A percentile compares a stretch with the other conserved stretches of the same genome.
Conservation (phyloP, 2,888 invertebrate genomes). For the Melolontha melolontha region DNA sequence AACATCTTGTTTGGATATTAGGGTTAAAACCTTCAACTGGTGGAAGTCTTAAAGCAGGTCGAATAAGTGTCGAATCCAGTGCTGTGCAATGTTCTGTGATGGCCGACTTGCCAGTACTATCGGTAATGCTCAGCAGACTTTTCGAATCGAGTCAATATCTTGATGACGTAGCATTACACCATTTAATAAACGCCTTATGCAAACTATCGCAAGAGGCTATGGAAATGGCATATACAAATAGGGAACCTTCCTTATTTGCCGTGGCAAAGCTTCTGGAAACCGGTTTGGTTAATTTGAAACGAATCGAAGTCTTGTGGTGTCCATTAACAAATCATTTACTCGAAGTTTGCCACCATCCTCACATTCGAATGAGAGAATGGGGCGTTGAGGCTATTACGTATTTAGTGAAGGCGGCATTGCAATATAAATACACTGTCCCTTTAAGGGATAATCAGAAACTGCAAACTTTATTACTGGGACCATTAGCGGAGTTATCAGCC, state of each 20-base stretch:
- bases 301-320: conserved; percentile 95
- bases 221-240: conserved; percentile 95
- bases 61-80: conserved; percentile 82
- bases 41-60: conserved; percentile 89
- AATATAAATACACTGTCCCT: conserved; percentile 86
- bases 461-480: conserved; percentile 88
- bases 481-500: conserved; percentile 90
- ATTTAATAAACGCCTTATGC: conserved; percentile 95
- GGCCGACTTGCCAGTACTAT: conserved; percentile 93
- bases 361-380: conserved; percentile 96
- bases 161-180: conserved; percentile 94
- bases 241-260: conserved; percentile 96
- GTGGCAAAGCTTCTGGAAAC: conserved; percentile 99
- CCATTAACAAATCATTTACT: conserved; percentile 95
- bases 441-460: conserved; percentile 87
- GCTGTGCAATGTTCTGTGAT: conserved; percentile 95
- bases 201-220: conserved; percentile 96
- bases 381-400: conserved; percentile 97
- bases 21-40: conserved; percentile 95
- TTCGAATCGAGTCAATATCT: conserved; percentile 95
- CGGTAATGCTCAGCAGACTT: conserved; percentile 90
- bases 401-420: conserved; percentile 90
- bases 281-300: conserved; percentile 91
- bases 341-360: conserved; percentile 96
- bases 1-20: conserved; percentile 94